Base-by-base conservation (phyloP, 2,888 invertebrate genomes). In the Ditula angustiorana region DNA sequence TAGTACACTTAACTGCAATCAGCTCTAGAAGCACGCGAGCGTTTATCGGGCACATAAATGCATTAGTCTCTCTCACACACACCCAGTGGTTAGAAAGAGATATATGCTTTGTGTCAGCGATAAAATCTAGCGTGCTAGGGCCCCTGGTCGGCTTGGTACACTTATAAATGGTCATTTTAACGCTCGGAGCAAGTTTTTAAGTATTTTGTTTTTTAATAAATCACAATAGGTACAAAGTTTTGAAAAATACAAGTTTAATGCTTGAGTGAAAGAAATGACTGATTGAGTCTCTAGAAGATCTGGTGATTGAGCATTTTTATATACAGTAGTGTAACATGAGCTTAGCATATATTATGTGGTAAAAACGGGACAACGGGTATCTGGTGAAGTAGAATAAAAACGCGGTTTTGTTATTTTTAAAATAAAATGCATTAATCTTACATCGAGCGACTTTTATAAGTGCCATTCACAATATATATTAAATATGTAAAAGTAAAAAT, bases 291-390 rank as follows among this genome's bases (percentile, higher is more conserved):
- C 52, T 33, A 52, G 66, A 66, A 67, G 67, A 67, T 69, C 55
- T 61, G 49, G n/a, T 58, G 67, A 57, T 66, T 33, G 69, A 68
- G 69, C 59, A 61, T 61, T 69, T 71, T 72, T 66, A 73, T 74
- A 74, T 74, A 70, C 69, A 71, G 61, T 71, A 68, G 71, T 64
- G 57, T 67, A 65, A 67, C 67, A 70, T 74, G 76, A 80, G 80
- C 80, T 79, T 79, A 78, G 75, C 74, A 28, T 56, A 35, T 5
- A 70, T 33, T 33, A 61, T 13, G 66, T 73, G 70, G 66, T 71
- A 71, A 72, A 62, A 72, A 71, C 58, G 64, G 58, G 46, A 59
- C 59, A 74, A 79, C 76, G 77, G 77, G 76, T 79, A 76, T 71
- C 66, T 75, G 61, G 62, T 69, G 10, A 66, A 66, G 66, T 69